Evolutionary conservation across 2,113 vertebrate species (phyloP).

Genomic region (Oriolus oriolus): DNA sequence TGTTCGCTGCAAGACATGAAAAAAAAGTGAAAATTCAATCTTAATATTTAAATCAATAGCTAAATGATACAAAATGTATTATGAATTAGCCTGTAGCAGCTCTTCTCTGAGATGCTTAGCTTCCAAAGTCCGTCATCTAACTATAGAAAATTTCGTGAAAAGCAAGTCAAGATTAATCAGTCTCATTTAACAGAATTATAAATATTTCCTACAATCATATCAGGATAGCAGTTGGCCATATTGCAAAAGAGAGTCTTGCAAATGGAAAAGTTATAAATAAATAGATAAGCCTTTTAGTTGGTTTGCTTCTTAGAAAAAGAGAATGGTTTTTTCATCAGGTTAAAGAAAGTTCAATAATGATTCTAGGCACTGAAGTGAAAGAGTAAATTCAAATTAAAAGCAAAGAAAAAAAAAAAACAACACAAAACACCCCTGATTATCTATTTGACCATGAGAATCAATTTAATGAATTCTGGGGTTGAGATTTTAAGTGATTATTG

Average conservation of each 20-base stretch:
- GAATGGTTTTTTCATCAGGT: conserved; percentile 59
- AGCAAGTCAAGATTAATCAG: conserved; percentile 58
- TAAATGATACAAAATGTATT: not conserved
- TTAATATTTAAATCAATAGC: not conserved
- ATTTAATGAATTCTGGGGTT: not conserved
- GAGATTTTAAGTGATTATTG: not conserved
- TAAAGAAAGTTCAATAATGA: conserved; percentile 26
- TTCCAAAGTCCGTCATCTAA: conserved; percentile 15
- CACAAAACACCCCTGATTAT: not conserved
- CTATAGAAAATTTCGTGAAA: conserved; percentile 28
- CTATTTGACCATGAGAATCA: not conserved
- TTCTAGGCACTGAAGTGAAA: conserved; percentile 10
- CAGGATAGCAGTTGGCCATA: conserved; percentile 45
- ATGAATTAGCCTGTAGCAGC: not conserved
- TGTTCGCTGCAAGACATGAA: not conserved
- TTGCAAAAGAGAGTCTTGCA: conserved; percentile 1
- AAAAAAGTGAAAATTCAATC: not conserved
- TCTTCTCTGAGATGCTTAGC: not conserved
- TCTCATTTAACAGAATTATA: conserved; percentile 48
- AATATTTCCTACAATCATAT: conserved; percentile 53
- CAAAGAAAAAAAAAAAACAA: not conserved
- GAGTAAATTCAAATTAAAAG: conserved; percentile 20
- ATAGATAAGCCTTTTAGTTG: conserved; percentile 54
- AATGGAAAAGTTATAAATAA: conserved; percentile 62
- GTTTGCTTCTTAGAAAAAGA: conserved; percentile 9